These are phyloP conservation scores for Eulimnadia texana DNA, from an alignment of 1,140 invertebrate genomes.

Conservation along the genomic window DNA sequence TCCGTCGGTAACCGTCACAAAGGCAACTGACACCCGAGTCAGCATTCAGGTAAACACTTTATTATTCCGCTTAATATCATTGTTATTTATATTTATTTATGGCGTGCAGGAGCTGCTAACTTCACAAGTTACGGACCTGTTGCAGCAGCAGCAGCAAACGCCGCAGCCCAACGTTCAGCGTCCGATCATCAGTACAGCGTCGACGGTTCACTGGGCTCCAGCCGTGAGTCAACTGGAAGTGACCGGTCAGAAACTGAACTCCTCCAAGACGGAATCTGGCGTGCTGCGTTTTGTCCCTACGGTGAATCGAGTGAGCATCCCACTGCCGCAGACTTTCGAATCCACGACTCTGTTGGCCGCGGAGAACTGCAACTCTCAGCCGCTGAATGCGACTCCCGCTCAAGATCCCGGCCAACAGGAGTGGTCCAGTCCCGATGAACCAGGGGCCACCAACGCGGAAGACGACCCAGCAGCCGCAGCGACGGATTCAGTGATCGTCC, in stretches of 20 bases:
- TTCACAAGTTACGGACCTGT: neutral
- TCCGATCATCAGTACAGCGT: neutral
- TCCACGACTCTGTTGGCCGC: conserved; percentile 16
- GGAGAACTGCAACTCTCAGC: conserved; percentile 17
- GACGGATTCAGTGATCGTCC: neutral
- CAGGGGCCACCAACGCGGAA: neutral
- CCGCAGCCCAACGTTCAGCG: neutral
- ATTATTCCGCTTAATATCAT: neutral
- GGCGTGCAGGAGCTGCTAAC: neutral
- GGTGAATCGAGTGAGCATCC: conserved; percentile 10
- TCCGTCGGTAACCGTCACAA: neutral
- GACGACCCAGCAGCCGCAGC: neutral
- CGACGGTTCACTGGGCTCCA: conserved; percentile 5
- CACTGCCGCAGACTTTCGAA: conserved; percentile 1
- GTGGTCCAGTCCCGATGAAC: neutral
- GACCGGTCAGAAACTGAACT: neutral
- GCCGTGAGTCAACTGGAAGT: neutral
- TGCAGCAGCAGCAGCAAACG: neutral
- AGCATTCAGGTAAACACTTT: neutral
- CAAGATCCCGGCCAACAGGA: conserved; percentile 24
- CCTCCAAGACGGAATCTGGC: neutral
- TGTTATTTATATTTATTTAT: neutral
- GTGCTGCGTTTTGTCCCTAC: conserved; percentile 8
- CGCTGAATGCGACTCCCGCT: conserved; percentile 9
- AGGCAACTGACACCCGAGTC: neutral